Evolutionary conservation across 2,797 vertebrate genomes (phyloP), one percentile per base, ranked within the genome.

Genomic region (Tangara arthus): DNA sequence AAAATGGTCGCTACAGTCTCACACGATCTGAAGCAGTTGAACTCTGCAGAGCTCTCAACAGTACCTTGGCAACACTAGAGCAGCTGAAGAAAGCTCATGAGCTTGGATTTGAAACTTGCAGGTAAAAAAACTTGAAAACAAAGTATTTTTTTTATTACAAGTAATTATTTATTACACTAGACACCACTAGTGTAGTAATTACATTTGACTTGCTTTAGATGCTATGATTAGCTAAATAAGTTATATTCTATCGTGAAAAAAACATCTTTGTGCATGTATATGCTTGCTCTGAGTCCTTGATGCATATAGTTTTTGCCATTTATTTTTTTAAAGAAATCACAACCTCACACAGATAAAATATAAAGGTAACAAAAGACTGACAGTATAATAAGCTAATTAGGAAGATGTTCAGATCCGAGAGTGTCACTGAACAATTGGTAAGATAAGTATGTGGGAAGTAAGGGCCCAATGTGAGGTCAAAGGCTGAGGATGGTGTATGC

Each of bases 71-170:
- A 85, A 98, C 82, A 64, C 52, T 24, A 42, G 97, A 97, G 1
- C 97, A 99, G 94, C 44, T 99, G 94, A 0, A 44, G 9, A 23
- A 19, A n/a, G 99, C 99, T 55, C 96, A 92, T 37, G 0, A 3
- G 0, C 41, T 47, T 6, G 92, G 81, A 3, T 98, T 99, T 96
- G 95, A 99, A 97, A 99, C 98, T 30, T 99, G 99, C 99, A 99
- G 99, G 99, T 99, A 89, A 97, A 95, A 55, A 77, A 64, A 59
- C 42, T 55, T 56, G 61, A 37, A 55, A 77, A 35, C 15, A 57
- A 24, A 35, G 22, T n/a, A n/a, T n/a, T n/a, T n/a, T n/a, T n/a
- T n/a, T n/a, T n/a, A n/a, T n/a, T n/a, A n/a, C n/a, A n/a, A n/a
- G n/a, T n/a, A n/a, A n/a, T n/a, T n/a, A n/a, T n/a, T n/a, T n/a